Conservation (phyloP, 2,888 invertebrate species). For the Trichogramma dendrolimi region DNA sequence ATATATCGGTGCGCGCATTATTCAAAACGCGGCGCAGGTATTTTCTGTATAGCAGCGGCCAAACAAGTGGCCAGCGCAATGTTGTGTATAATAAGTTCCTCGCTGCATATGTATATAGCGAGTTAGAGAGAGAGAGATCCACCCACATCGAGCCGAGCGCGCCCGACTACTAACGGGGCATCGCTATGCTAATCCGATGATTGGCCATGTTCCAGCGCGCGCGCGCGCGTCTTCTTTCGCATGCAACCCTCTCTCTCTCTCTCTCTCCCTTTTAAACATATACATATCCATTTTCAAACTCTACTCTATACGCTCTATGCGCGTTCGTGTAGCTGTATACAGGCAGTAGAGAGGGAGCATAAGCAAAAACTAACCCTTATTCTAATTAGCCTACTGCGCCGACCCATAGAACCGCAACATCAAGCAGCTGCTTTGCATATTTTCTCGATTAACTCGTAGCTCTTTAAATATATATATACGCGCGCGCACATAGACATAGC, state of each 20-base stretch:
- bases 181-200: conserved; percentile 54
- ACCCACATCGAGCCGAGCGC: conserved; percentile 41
- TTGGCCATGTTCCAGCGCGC: conserved; percentile 49
- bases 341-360: conserved; percentile 40
- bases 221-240: conserved; percentile 20
- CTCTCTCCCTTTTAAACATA: neutral
- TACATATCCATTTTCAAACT: too few species aligned
- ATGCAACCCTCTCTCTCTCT: conserved; percentile 22
- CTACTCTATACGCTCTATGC: neutral
- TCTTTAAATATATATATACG: neutral
- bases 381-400: conserved; percentile 47
- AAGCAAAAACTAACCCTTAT: conserved; percentile 51
- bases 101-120: too few species aligned
- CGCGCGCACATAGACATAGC: neutral
- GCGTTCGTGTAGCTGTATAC: neutral
- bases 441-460: conserved; percentile 45
- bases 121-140: too few species aligned
- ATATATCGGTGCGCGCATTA: conserved; percentile 37
- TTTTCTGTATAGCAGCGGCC: neutral
- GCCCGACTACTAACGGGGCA: conserved; percentile 37
- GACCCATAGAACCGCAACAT: neutral
- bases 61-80: conserved; percentile 46
- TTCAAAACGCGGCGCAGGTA: conserved; percentile 39
- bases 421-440: conserved; percentile 43
- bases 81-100: neutral